A percentile compares a stretch with the other conserved stretches of the same genome.
Conservation (phyloP, 2,888 invertebrate species). For the Phengaris alcon region DNA sequence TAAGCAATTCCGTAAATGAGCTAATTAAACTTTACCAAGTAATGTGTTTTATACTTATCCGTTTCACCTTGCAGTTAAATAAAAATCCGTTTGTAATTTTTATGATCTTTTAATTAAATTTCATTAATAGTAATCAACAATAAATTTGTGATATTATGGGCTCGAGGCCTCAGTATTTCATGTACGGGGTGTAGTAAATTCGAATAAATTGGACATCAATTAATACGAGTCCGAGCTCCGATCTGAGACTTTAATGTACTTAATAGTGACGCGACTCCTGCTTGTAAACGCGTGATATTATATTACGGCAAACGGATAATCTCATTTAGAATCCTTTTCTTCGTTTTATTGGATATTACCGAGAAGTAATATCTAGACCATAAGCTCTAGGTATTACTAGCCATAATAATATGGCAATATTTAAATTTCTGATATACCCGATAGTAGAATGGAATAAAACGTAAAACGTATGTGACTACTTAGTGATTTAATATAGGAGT, state of each 20-base stretch:
- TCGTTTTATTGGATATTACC: constrained; percentile 54
- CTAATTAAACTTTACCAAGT: constrained; percentile 1
- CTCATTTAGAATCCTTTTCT: constrained; percentile 56
- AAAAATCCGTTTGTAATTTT: neutral
- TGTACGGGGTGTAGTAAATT: constrained; percentile 50
- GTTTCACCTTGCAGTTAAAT: constrained; percentile 14
- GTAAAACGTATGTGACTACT: neutral
- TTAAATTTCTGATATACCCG: constrained; percentile 19
- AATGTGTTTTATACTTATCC: constrained; percentile 19
- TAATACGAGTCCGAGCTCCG: constrained; percentile 53
- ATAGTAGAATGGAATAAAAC: constrained; percentile 11
- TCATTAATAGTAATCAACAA: constrained; percentile 21
- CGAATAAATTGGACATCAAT: constrained; percentile 59
- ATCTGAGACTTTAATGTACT: constrained; percentile 56
- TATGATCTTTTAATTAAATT: constrained; percentile 27
- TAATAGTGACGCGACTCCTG: constrained; percentile 56
- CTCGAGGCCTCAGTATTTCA: constrained; percentile 24
- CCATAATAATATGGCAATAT: neutral
- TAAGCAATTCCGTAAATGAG: neutral
- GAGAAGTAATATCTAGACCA: neutral
- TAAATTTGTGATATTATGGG: constrained; percentile 24
- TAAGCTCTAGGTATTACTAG: neutral
- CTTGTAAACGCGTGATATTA: constrained; percentile 50
- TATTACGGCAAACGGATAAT: constrained; percentile 61
- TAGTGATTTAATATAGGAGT: constrained; percentile 21